Conservation (phyloP, 2,113 vertebrate species). For the Colistium nudipinnis region DNA sequence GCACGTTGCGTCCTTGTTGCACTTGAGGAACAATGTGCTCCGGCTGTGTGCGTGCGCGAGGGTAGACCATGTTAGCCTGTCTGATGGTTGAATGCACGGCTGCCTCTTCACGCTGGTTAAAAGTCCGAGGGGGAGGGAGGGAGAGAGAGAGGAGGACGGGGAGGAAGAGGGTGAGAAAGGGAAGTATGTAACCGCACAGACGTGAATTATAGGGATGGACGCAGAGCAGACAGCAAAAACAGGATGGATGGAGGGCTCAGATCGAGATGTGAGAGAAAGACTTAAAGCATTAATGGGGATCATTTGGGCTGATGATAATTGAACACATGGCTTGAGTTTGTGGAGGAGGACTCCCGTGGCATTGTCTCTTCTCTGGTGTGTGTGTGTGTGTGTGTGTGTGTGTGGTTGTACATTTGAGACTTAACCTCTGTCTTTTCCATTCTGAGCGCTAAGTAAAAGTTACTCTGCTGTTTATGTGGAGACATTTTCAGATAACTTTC, state of each 20-base stretch:
- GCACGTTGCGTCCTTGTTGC: constrained; percentile 50
- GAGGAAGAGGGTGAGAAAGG: constrained; percentile 60
- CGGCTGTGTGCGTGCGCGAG: constrained; percentile 40
- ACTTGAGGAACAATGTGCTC: constrained; percentile 54
- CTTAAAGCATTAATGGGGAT: constrained; percentile 76
- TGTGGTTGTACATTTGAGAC: constrained; percentile 2
- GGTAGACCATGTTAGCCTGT: constrained; percentile 69
- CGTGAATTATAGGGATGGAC: constrained; percentile 70
- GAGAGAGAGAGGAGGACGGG: constrained; percentile 16
- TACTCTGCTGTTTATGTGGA: constrained; percentile 26
- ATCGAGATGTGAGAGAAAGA: constrained; percentile 71
- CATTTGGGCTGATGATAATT: constrained; percentile 81
- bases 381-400: constrained; percentile 27
- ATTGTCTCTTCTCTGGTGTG: constrained; percentile 31
- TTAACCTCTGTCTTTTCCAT: constrained; percentile 42
- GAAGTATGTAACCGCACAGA: constrained; percentile 72
- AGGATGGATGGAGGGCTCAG: constrained; percentile 58
- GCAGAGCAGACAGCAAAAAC: constrained; percentile 58
- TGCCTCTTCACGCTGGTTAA: constrained; percentile 81
- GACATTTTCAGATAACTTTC: constrained; percentile 45
- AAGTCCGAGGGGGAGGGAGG: constrained; percentile 65
- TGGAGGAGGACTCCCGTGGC: constrained; percentile 45
- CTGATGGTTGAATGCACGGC: constrained; percentile 83
- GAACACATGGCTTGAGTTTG: constrained; percentile 77
- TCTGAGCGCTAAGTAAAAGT: constrained; percentile 65